A percentile compares a stretch with the other conserved stretches of the same genome.
Evolutionary conservation across 2,113 vertebrate species (phyloP).

Genomic region (Pionites leucogaster): DNA sequence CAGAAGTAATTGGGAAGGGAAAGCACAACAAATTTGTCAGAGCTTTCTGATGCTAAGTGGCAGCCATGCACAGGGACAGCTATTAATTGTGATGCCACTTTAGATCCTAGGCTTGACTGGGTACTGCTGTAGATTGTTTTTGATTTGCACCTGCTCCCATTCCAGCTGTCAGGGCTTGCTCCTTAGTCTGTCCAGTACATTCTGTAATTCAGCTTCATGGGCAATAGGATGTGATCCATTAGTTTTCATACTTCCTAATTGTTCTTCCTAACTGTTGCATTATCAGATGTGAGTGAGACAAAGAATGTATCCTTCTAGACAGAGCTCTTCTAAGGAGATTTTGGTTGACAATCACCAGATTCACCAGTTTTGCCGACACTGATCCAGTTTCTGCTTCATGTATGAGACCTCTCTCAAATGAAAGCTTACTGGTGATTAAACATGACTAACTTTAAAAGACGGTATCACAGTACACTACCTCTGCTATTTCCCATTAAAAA

Average conservation of each 20-base stretch:
- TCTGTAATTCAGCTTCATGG: not conserved
- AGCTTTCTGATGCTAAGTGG: not conserved
- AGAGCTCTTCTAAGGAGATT: not conserved
- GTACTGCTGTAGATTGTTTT: not conserved
- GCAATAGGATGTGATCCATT: not conserved
- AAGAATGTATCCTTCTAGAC: not conserved
- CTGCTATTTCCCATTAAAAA: not conserved
- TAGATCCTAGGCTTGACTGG: not conserved
- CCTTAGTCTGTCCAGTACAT: not conserved
- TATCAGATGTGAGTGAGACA: not conserved
- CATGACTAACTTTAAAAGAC: slow-evolving; percentile 37
- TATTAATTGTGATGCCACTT: not conserved
- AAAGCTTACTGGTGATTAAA: not conserved
- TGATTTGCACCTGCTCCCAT: not conserved
- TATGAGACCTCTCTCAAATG: not conserved
- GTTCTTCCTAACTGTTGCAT: not conserved
- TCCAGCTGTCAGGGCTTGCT: not conserved
- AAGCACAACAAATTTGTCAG: not conserved
- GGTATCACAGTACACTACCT: slow-evolving; percentile 7
- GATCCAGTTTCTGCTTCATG: not conserved
- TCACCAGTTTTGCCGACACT: not conserved
- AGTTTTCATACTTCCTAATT: not conserved
- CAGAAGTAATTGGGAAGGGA: not conserved
- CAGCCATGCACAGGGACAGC: not conserved
- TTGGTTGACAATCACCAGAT: not conserved